Conservation (phyloP, 1,140 invertebrate species). For the Paraescarpia echinospica region DNA sequence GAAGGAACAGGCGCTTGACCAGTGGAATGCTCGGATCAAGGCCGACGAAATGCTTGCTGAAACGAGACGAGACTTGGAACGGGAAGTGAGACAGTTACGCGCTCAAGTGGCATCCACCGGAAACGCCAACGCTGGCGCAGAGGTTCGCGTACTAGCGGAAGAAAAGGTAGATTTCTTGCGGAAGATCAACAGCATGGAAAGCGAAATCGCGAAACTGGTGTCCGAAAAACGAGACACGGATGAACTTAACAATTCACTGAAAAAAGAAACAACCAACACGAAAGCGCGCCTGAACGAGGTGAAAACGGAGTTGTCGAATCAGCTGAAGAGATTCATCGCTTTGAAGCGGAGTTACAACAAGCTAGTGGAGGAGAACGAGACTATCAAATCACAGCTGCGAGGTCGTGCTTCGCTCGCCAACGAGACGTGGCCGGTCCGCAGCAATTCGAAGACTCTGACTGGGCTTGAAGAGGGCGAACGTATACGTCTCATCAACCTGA, state of each 20-base stretch:
- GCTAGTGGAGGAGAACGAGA: neutral
- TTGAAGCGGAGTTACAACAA: neutral
- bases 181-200: neutral
- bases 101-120: neutral
- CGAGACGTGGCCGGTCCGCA: neutral
- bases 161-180: neutral
- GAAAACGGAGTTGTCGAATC: neutral
- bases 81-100: neutral
- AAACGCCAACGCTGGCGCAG: neutral
- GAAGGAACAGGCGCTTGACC: neutral
- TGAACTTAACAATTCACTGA: neutral
- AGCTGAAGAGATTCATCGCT: neutral
- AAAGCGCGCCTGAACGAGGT: neutral
- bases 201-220: neutral
- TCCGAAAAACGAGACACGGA: neutral
- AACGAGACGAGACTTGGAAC: neutral
- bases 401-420: neutral
- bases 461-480: neutral
- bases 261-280: neutral
- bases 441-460: neutral
- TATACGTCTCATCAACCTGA: neutral
- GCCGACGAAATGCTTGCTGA: neutral
- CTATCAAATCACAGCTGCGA: neutral
- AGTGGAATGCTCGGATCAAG: neutral
- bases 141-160: neutral